Evolutionary conservation across 2,888 invertebrate species (phyloP).

Genomic region (Yponomeuta cagnagella): DNA sequence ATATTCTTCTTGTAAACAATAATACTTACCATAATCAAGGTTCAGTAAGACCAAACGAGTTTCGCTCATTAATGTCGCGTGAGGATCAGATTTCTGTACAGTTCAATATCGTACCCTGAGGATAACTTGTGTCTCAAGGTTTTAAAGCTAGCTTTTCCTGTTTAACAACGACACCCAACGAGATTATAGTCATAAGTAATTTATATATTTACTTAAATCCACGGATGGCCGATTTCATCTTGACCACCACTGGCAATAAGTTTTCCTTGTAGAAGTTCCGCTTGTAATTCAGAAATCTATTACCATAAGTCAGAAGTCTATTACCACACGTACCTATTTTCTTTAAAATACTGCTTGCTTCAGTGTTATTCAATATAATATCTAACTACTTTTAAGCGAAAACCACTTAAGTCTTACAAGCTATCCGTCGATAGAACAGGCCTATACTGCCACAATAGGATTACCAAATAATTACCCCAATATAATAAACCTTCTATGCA

Average conservation of each 20-base stretch:
- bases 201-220: background rate
- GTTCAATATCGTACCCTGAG: conserved; percentile 5
- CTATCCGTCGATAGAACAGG: too few species aligned
- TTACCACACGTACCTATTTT: too few species aligned
- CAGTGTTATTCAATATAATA: too few species aligned
- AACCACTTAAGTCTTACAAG: too few species aligned
- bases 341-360: too few species aligned
- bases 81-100: background rate
- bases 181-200: background rate
- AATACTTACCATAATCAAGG: background rate
- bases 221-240: background rate
- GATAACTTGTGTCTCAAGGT: conserved; percentile 13
- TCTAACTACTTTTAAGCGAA: too few species aligned
- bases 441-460: too few species aligned
- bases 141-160: conserved; percentile 10
- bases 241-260: background rate
- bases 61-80: background rate
- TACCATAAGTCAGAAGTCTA: too few species aligned
- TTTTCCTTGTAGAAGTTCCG: background rate
- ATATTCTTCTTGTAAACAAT: background rate
- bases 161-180: background rate
- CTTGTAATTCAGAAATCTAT: background rate
- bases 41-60: background rate
- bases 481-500: too few species aligned
- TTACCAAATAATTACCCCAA: too few species aligned